Evolutionary conservation across 2,888 invertebrate species (phyloP).

Genomic region (Dilophus febrilis): DNA sequence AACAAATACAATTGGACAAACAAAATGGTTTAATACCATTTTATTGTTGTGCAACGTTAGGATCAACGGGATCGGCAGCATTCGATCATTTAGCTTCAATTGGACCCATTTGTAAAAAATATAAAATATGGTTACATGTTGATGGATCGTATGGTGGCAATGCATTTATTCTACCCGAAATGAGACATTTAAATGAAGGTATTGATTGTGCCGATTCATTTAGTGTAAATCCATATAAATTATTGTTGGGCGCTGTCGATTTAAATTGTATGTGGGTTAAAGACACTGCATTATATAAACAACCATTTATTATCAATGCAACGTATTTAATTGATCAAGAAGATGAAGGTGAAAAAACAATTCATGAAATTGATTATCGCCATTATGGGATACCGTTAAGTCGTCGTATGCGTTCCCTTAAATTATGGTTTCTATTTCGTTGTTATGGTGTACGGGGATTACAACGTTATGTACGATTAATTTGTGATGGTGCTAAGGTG

Average conservation of each 20-base stretch:
- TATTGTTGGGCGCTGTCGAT: slow-evolving; percentile 4
- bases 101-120: slow-evolving; percentile 3
- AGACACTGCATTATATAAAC: slow-evolving; percentile 1
- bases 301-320: slow-evolving; percentile 1
- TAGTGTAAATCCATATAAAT: slow-evolving; percentile 8
- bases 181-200: not conserved
- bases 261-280: slow-evolving; percentile 5
- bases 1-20: slow-evolving; percentile 4
- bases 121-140: slow-evolving; percentile 8
- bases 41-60: slow-evolving; percentile 4
- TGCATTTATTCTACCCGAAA: slow-evolving; percentile 5
- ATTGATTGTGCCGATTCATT: slow-evolving; percentile 7
- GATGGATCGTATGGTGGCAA: slow-evolving; percentile 7
- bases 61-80: slow-evolving; percentile 7
- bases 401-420: slow-evolving; percentile 63
- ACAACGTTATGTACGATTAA: slow-evolving; percentile 52
- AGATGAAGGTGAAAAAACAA: slow-evolving; percentile 34
- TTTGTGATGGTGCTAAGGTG: slow-evolving; percentile 49
- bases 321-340: not conserved
- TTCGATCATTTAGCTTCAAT: slow-evolving; percentile 6
- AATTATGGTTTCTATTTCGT: slow-evolving; percentile 72
- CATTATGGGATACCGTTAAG: slow-evolving; percentile 78
- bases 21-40: slow-evolving; percentile 6
- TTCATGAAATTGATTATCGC: slow-evolving; percentile 41
- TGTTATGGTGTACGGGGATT: slow-evolving; percentile 62